A percentile compares a stretch with the other conserved stretches of the same genome.
phyloP scores from a whole-genome alignment of 2,113 vertebrate species.

The Lepus europaeus region DNA sequence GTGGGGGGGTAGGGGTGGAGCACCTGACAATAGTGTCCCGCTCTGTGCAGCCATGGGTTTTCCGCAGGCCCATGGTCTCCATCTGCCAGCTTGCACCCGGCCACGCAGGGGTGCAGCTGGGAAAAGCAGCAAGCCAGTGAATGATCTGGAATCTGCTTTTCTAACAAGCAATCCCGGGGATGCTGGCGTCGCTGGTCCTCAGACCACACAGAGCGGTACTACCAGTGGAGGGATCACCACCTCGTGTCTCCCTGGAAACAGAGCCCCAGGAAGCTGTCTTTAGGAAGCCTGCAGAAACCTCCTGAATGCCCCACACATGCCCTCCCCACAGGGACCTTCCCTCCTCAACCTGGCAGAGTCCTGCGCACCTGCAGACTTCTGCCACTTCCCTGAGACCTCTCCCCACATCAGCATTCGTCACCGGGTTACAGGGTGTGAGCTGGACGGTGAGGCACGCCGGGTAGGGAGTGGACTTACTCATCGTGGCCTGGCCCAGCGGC shows the following conservation, averaged over 20 bases:
- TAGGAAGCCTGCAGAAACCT: background rate
- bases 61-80: background rate
- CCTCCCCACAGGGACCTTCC: background rate
- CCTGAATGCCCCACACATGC: accelerated
- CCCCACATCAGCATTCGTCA: background rate
- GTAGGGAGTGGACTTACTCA: background rate
- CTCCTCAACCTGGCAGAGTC: background rate
- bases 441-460: background rate
- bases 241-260: background rate
- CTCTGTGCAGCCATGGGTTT: background rate
- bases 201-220: background rate
- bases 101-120: background rate
- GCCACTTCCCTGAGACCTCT: background rate
- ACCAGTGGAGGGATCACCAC: accelerated
- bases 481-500: background rate
- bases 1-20: no score
- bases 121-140: background rate
- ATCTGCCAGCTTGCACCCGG: background rate
- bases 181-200: background rate
- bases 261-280: background rate
- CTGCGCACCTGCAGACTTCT: background rate
- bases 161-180: background rate
- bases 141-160: background rate
- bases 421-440: background rate
- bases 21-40: accelerated